These are phyloP conservation scores for Microtus montanus DNA, from an alignment of 2,113 vertebrate genomes.

Conservation along the genomic window DNA sequence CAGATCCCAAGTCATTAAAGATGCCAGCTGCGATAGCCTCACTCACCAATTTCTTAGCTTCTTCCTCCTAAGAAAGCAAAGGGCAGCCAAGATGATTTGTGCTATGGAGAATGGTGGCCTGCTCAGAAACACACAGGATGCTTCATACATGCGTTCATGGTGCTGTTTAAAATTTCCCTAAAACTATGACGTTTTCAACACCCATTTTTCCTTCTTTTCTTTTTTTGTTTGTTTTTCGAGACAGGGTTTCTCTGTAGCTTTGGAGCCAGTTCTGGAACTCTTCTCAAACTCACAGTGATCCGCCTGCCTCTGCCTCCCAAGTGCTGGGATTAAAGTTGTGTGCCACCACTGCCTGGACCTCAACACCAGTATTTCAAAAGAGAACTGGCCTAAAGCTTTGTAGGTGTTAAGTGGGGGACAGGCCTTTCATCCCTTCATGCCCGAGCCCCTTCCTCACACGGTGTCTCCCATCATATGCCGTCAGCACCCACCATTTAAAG, in stretches of 20 bases:
- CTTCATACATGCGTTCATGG: neutral
- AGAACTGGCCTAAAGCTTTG: neutral
- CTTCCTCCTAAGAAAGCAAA: slow-evolving; percentile 89
- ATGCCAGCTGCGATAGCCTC: slow-evolving; percentile 97
- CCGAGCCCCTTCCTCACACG: neutral
- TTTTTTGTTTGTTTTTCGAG: too few relatives aligned
- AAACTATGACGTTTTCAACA: neutral
- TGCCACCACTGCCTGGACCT: too few relatives aligned
- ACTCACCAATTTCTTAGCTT: slow-evolving; percentile 93
- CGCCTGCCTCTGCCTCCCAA: too few relatives aligned
- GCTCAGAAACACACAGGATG: neutral
- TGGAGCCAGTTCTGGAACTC: too few relatives aligned
- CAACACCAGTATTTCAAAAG: neutral
- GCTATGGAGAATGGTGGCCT: rapidly evolving
- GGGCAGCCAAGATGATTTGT: neutral
- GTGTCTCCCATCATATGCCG: neutral
- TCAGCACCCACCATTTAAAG: neutral
- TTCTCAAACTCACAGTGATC: too few relatives aligned
- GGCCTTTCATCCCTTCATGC: neutral
- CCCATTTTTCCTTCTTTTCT: neutral
- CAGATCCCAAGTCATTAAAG: slow-evolving; percentile 97
- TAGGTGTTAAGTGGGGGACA: neutral
- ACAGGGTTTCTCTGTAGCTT: too few relatives aligned
- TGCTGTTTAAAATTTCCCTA: rapidly evolving
- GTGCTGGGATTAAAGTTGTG: too few relatives aligned